phyloP scores from a whole-genome alignment of 2,797 vertebrate genomes.

The Lacerta viridis region DNA sequence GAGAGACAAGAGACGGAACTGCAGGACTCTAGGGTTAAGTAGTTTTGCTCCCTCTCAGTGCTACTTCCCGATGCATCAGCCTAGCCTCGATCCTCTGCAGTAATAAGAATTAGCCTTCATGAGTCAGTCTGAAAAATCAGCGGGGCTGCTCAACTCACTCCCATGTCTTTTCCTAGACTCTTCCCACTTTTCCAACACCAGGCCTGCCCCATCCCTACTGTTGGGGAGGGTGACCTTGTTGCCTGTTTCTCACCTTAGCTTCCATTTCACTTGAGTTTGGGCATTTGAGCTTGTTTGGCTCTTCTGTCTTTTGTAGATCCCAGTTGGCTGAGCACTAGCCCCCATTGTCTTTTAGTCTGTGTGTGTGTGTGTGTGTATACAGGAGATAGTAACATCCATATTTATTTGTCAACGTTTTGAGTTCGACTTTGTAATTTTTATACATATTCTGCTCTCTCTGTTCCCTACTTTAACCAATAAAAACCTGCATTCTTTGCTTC shows the following conservation, averaged over 20 bases:
- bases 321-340: not conserved
- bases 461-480: not conserved
- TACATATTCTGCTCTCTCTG: not conserved
- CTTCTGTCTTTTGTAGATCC: not conserved
- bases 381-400: conserved; percentile 14
- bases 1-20: no score
- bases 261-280: not conserved
- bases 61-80: not conserved
- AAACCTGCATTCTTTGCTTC: conserved; percentile 15
- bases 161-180: not conserved
- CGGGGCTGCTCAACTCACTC: not conserved
- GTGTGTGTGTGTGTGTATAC: not conserved
- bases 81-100: not conserved
- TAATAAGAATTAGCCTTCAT: not conserved
- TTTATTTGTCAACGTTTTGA: conserved; percentile 34
- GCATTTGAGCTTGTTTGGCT: not conserved
- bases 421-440: conserved; percentile 19
- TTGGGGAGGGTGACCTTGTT: not conserved
- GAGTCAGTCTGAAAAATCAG: no score
- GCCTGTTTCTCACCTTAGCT: not conserved
- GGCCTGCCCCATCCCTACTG: not conserved
- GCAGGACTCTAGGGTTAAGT: not conserved
- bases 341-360: not conserved
- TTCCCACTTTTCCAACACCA: not conserved
- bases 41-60: not conserved